Evolutionary conservation across 2,113 vertebrate species (phyloP).

Genomic region (Bucco capensis): DNA sequence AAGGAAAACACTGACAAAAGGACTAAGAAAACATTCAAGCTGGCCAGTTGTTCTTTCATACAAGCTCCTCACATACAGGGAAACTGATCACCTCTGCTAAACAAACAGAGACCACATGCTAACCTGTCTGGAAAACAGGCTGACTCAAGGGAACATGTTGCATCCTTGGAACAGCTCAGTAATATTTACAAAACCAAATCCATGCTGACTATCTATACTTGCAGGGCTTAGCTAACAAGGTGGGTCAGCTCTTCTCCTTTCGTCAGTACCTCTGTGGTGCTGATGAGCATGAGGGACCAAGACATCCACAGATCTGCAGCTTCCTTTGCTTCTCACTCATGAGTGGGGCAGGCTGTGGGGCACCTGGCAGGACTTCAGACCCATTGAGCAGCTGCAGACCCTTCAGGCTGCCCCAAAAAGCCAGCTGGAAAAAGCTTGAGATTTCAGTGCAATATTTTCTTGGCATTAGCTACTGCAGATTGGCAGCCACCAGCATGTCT

Average conservation of each 20-base stretch:
- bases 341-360: accelerated
- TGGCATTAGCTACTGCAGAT: background rate
- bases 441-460: background rate
- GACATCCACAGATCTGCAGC: background rate
- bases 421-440: background rate
- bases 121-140: background rate
- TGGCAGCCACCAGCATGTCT: background rate
- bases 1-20: background rate
- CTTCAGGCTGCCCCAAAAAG: background rate
- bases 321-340: background rate
- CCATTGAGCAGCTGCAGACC: background rate
- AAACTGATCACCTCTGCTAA: background rate
- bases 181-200: constrained; percentile 30
- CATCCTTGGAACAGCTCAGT: constrained; percentile 4
- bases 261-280: accelerated
- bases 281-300: background rate
- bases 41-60: background rate
- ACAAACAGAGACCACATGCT: constrained; percentile 20
- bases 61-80: background rate
- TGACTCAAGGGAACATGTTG: background rate
- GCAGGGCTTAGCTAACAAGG: background rate
- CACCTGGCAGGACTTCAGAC: background rate
- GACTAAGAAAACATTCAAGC: background rate
- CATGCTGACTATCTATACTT: background rate
- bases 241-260: background rate